Percentiles rank a stretch among this genome's conserved stretches.
These are phyloP conservation scores for Caranx ignobilis DNA, from an alignment of 2,113 vertebrate genomes.

Conservation along the genomic window DNA sequence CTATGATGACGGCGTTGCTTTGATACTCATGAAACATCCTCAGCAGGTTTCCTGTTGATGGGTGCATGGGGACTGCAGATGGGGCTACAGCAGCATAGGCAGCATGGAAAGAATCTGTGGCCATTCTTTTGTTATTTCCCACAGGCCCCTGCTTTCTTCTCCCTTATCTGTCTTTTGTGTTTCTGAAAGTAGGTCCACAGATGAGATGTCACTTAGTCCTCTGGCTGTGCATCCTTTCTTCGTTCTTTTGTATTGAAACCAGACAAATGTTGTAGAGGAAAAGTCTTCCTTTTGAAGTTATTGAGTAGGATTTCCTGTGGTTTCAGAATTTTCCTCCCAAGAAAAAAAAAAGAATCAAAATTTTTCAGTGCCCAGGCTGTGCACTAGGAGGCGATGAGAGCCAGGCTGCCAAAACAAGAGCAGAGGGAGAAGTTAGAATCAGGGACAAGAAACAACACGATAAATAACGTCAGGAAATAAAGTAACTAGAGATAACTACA, in stretches of 20 bases:
- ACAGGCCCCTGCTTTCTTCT: neutral
- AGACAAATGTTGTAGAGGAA: neutral
- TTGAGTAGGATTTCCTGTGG: constrained; percentile 59
- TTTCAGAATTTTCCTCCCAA: constrained; percentile 34
- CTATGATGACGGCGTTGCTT: constrained; percentile 82
- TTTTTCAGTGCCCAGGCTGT: constrained; percentile 7
- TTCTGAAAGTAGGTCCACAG: constrained; percentile 51
- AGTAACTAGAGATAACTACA: too few species aligned
- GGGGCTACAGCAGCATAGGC: constrained; percentile 47
- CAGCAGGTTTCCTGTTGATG: constrained; percentile 59
- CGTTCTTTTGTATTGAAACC: neutral
- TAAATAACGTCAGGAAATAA: neutral
- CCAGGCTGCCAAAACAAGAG: constrained; percentile 44
- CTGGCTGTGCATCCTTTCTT: constrained; percentile 43
- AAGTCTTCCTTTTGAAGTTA: constrained; percentile 32
- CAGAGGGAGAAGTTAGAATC: neutral
- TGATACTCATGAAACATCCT: constrained; percentile 82
- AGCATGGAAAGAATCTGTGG: constrained; percentile 61
- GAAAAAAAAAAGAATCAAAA: neutral
- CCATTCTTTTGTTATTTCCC: constrained; percentile 35
- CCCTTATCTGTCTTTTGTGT: neutral
- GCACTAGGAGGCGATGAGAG: constrained; percentile 66
- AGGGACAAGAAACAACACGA: neutral
- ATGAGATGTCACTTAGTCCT: constrained; percentile 47
- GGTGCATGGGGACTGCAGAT: constrained; percentile 24